Percentiles rank a stretch among this genome's conserved stretches.
These are phyloP conservation scores for Seriola quinqueradiata DNA, from an alignment of 2,113 vertebrate genomes.

Conservation along the genomic window DNA sequence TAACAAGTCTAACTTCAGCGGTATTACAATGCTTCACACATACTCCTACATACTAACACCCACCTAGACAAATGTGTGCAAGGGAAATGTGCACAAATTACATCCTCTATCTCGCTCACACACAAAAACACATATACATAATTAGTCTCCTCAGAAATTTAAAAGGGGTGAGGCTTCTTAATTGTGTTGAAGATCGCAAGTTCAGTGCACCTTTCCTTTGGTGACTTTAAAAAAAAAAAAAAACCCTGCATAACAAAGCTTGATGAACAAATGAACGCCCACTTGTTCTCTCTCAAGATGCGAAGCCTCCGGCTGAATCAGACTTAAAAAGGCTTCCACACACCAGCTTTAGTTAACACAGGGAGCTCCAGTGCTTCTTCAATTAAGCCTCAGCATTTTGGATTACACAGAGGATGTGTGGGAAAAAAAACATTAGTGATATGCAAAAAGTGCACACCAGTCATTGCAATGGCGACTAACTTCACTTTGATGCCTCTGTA, in stretches of 20 bases:
- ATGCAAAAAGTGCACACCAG: conserved; percentile 38
- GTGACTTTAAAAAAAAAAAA: conserved; percentile 39
- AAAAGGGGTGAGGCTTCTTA: conserved; percentile 70
- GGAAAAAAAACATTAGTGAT: conserved; percentile 36
- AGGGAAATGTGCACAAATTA: conserved; percentile 12
- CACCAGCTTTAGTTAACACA: conserved; percentile 65
- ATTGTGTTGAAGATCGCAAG: conserved; percentile 67
- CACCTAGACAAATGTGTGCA: conserved; percentile 32
- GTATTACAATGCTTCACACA: conserved; percentile 24
- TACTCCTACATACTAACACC: conserved; percentile 22
- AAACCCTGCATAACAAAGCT: conserved; percentile 64
- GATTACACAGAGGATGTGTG: conserved; percentile 58
- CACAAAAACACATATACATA: conserved; percentile 42
- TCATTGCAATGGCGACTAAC: conserved; percentile 26
- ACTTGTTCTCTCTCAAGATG: conserved; percentile 74
- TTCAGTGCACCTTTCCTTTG: conserved; percentile 62
- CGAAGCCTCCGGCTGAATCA: conserved; percentile 63
- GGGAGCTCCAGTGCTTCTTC: conserved; percentile 61
- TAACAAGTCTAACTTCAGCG: conserved; percentile 35
- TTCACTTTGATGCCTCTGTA: conserved; percentile 64
- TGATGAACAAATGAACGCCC: conserved; percentile 75
- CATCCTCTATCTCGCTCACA: background rate
- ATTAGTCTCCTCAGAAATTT: conserved; percentile 65
- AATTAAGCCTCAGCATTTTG: conserved; percentile 70
- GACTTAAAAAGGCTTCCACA: conserved; percentile 72